These are phyloP conservation scores for Leuctra nigra DNA, from an alignment of 2,888 invertebrate genomes.

Conservation along the genomic window DNA sequence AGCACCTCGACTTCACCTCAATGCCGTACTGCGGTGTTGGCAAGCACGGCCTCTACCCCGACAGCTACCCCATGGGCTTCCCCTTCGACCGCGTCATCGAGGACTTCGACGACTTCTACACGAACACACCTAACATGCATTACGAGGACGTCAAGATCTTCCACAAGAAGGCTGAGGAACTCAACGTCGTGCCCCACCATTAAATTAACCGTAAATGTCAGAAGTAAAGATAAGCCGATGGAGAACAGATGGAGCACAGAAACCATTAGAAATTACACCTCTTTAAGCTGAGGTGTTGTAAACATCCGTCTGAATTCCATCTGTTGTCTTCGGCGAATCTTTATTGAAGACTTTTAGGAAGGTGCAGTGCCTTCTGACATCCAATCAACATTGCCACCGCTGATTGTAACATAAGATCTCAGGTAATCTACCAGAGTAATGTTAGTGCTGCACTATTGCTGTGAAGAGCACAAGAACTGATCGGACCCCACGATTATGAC, in stretches of 20 bases:
- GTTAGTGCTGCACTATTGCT: background rate
- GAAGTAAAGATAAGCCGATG: too few relatives aligned
- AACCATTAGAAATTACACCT: too few relatives aligned
- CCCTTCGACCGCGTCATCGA: conserved; percentile 51
- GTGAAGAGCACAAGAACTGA: conserved; percentile 10
- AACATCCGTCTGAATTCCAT: too few relatives aligned
- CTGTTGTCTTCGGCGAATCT: too few relatives aligned
- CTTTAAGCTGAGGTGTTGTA: too few relatives aligned
- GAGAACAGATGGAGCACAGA: too few relatives aligned
- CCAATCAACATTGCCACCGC: background rate
- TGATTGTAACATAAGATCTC: background rate
- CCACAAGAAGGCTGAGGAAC: conserved; percentile 42
- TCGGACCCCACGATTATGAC: background rate
- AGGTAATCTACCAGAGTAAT: background rate
- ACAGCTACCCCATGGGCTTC: conserved; percentile 50
- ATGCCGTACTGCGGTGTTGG: conserved; percentile 36
- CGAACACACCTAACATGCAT: conserved; percentile 50
- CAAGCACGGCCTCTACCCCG: conserved; percentile 40
- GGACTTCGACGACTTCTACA: conserved; percentile 32
- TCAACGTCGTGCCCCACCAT: conserved; percentile 19
- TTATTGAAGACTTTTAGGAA: too few relatives aligned
- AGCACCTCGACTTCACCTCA: conserved; percentile 61
- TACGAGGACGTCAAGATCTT: conserved; percentile 53
- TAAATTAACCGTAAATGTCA: too few relatives aligned
- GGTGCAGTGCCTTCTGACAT: too few relatives aligned